Percentiles rank a stretch among this genome's conserved stretches.
Evolutionary conservation across 2,888 invertebrate species (phyloP).

Genomic region (Lasioglossum pauxillum): DNA sequence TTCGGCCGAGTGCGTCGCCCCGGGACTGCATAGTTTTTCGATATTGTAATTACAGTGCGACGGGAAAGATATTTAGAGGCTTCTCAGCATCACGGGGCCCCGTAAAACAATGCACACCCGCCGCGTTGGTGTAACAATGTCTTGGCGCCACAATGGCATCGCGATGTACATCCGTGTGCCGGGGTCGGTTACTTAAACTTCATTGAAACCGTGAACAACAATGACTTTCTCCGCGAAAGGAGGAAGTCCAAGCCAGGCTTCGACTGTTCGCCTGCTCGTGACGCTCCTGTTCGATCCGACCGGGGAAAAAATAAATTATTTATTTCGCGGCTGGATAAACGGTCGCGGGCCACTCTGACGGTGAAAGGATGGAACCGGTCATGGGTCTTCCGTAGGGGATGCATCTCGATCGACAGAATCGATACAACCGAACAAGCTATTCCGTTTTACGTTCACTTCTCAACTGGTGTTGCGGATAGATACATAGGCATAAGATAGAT

Average conservation of each 20-base stretch:
- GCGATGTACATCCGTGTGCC: constrained; percentile 50
- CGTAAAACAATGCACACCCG: constrained; percentile 70
- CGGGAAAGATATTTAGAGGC: constrained; percentile 27
- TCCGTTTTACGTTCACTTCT: background rate
- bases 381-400: constrained; percentile 35
- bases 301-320: constrained; percentile 61
- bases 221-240: constrained; percentile 73
- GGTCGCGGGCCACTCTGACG: constrained; percentile 18
- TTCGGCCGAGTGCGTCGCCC: constrained; percentile 12
- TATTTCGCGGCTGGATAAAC: constrained; percentile 63
- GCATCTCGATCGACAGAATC: constrained; percentile 46
- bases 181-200: constrained; percentile 65
- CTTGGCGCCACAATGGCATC: constrained; percentile 64
- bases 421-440: background rate
- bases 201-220: constrained; percentile 70
- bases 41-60: constrained; percentile 40
- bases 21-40: background rate
- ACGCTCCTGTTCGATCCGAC: constrained; percentile 55
- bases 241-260: constrained; percentile 63
- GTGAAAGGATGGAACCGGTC: constrained; percentile 57
- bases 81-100: constrained; percentile 38
- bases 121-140: constrained; percentile 64
- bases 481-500: too few species aligned
- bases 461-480: too few species aligned
- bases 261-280: constrained; percentile 65